Percentiles rank a stretch among this genome's conserved stretches.
These are phyloP conservation scores for Anthopleura xanthogrammica DNA, from an alignment of 92 coral and sea anemone species.

Conservation along the genomic window DNA sequence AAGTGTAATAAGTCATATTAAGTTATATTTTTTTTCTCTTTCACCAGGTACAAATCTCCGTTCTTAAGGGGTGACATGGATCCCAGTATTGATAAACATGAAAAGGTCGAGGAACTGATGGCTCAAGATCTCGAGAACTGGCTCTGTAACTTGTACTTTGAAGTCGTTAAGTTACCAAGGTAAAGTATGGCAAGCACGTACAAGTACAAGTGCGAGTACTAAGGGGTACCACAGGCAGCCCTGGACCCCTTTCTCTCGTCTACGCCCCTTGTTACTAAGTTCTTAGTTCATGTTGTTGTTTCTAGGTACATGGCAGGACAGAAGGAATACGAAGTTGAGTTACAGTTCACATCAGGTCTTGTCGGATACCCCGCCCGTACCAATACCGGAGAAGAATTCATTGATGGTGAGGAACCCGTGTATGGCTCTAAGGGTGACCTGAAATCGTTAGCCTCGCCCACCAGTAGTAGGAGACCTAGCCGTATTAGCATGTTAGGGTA, in stretches of 20 bases:
- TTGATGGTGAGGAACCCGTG: conserved; percentile 98
- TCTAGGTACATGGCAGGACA: conserved; percentile 98
- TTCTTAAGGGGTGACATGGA: conserved; percentile 98
- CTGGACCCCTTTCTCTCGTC: too few relatives aligned
- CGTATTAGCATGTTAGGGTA: conserved; percentile 75
- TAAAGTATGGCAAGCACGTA: conserved; percentile 10
- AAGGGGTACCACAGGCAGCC: too few relatives aligned
- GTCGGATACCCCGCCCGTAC: conserved; percentile 96
- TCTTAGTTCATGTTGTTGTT: neutral
- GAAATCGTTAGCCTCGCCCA: conserved; percentile 60
- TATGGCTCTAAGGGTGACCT: conserved; percentile 89
- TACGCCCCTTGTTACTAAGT: neutral
- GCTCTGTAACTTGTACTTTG: conserved; percentile 96
- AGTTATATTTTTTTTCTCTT: neutral
- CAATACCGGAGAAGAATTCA: conserved; percentile 85
- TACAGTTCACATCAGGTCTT: conserved; percentile 93
- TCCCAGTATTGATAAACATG: conserved; percentile 87
- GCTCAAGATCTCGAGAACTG: conserved; percentile 97
- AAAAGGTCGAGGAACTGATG: conserved; percentile 88
- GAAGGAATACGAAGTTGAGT: conserved; percentile 96
- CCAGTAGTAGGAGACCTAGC: conserved; percentile 76
- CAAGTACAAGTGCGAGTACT: too few relatives aligned
- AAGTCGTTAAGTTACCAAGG: conserved; percentile 91
- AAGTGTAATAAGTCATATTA: neutral
- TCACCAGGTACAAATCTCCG: conserved; percentile 85